A percentile compares a stretch with the other conserved stretches of the same genome.
Evolutionary conservation across 1,140 invertebrate species (phyloP).

Genomic region (Eubasilissa regina): DNA sequence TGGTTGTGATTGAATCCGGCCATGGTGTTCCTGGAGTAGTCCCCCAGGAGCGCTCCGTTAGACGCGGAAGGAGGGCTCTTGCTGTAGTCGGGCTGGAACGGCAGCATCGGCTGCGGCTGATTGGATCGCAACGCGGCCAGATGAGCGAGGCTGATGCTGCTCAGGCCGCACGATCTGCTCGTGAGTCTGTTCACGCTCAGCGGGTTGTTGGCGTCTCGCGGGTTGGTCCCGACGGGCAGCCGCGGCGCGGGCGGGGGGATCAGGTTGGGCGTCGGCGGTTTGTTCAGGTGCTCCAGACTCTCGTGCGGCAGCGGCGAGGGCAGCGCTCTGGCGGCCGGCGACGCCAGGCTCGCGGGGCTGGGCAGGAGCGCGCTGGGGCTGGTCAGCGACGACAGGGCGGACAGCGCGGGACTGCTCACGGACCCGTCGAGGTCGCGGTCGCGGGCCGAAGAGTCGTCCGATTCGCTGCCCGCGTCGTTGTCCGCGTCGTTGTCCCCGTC

Average conservation of each 20-base stretch:
- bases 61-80: slow-evolving; percentile 52
- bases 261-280: slow-evolving; percentile 68
- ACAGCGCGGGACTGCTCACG: slow-evolving; percentile 84
- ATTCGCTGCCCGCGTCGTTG: slow-evolving; percentile 77
- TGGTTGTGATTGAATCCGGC: slow-evolving; percentile 47
- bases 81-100: slow-evolving; percentile 49
- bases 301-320: slow-evolving; percentile 51
- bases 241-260: slow-evolving; percentile 71
- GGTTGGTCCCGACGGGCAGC: slow-evolving; percentile 90
- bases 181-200: slow-evolving; percentile 91
- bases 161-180: slow-evolving; percentile 65
- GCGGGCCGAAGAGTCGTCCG: slow-evolving; percentile 80
- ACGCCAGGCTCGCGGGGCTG: slow-evolving; percentile 78
- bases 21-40: slow-evolving; percentile 18
- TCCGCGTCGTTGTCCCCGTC: slow-evolving; percentile 85
- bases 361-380: slow-evolving; percentile 80
- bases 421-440: slow-evolving; percentile 76
- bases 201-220: slow-evolving; percentile 92
- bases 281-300: slow-evolving; percentile 60
- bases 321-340: slow-evolving; percentile 69
- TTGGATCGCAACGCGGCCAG: slow-evolving; percentile 46
- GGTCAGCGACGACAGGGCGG: slow-evolving; percentile 84
- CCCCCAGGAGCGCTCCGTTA: slow-evolving; percentile 18
- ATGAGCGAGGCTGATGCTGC: slow-evolving; percentile 49
- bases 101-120: slow-evolving; percentile 36